Evolutionary conservation across 2,797 vertebrate genomes (phyloP).

Genomic region (Eulemur rubriventer): DNA sequence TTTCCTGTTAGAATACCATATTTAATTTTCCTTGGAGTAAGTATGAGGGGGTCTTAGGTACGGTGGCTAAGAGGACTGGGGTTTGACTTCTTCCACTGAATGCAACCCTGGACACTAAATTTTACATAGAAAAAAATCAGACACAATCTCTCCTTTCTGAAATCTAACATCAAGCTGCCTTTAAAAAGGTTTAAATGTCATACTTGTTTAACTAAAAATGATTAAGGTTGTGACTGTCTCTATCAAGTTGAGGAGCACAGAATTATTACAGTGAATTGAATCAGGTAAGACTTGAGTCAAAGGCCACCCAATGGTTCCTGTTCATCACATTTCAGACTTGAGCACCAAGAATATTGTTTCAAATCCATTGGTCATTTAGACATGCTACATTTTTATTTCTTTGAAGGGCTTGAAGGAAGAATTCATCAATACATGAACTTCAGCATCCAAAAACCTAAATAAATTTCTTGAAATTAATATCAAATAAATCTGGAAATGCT

Average conservation of each 20-base stretch:
- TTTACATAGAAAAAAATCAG: not conserved
- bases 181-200: not conserved
- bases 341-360: not conserved
- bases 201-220: not conserved
- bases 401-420: not conserved
- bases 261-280: not conserved
- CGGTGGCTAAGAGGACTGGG: not conserved
- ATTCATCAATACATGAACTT: not conserved
- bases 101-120: not conserved
- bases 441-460: not conserved
- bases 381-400: not conserved
- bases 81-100: not conserved
- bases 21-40: not conserved
- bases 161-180: not conserved
- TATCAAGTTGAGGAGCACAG: not conserved
- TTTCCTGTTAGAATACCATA: not conserved
- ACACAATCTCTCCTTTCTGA: not conserved
- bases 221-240: not conserved
- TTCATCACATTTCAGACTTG: not conserved
- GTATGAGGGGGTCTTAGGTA: not conserved
- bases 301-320: not conserved
- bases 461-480: not conserved
- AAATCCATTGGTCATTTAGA: not conserved
- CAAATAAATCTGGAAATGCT: not conserved
- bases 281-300: not conserved